These are phyloP conservation scores for Sebastes trivittatus DNA, from an alignment of 2,797 vertebrate genomes.

Conservation along the genomic window DNA sequence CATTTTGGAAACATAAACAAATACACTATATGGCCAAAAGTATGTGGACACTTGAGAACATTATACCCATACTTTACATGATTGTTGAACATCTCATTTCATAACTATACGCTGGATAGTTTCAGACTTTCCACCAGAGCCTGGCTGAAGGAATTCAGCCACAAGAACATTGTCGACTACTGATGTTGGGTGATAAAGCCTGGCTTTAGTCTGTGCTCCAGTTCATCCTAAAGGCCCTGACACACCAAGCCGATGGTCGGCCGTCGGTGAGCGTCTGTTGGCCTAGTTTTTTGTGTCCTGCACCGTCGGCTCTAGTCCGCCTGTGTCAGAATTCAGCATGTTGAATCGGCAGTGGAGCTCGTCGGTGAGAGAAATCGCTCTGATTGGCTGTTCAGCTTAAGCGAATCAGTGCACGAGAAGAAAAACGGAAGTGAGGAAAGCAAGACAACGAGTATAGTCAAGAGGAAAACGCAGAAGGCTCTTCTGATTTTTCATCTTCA, in stretches of 20 bases:
- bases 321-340: no score
- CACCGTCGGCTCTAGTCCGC: no score
- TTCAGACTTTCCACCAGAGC: neutral
- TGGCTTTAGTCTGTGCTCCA: neutral
- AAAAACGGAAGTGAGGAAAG: no score
- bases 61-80: neutral
- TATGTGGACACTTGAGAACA: neutral
- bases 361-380: no score
- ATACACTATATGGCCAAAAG: neutral
- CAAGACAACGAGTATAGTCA: accelerated
- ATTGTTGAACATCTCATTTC: neutral
- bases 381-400: no score
- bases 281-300: no score
- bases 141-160: neutral
- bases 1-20: neutral
- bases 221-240: no score
- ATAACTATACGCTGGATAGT: neutral
- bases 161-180: neutral
- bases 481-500: accelerated
- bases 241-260: no score
- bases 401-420: no score
- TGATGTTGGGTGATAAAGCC: neutral
- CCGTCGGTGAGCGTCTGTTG: no score
- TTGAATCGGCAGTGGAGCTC: accelerated
- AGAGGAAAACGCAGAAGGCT: no score